Conservation (phyloP, 2,113 vertebrate genomes). For the Sinocyclocheilus maitianheensis region DNA sequence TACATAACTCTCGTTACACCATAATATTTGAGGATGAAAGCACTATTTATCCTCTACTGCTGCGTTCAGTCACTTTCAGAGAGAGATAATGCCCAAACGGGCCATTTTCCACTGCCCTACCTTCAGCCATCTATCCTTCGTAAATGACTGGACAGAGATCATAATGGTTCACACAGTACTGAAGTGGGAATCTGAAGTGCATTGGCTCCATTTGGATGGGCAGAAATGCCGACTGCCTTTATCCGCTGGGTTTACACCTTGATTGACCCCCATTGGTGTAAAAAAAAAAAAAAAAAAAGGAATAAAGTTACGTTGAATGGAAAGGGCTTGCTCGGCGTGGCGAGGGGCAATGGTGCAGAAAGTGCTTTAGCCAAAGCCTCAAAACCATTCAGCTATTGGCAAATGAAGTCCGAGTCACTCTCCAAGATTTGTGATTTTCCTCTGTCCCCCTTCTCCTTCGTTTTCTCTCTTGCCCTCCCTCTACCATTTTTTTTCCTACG, state of each 20-base stretch:
- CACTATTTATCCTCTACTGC: not conserved
- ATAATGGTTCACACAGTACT: constrained; percentile 20
- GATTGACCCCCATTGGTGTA: constrained; percentile 51
- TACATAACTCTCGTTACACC: not conserved
- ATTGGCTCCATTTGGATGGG: constrained; percentile 5
- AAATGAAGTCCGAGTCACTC: constrained; percentile 51
- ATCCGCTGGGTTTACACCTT: constrained; percentile 28
- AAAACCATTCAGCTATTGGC: constrained; percentile 48
- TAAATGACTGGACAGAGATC: constrained; percentile 40
- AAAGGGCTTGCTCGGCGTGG: constrained; percentile 50
- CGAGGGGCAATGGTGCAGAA: constrained; percentile 52
- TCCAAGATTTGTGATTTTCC: constrained; percentile 55
- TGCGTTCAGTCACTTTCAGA: not conserved
- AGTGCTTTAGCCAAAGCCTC: constrained; percentile 44
- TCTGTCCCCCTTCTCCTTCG: not conserved
- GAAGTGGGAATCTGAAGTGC: constrained; percentile 35
- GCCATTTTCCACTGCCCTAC: not conserved
- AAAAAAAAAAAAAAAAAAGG: constrained; percentile 25
- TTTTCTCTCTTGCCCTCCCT: not conserved
- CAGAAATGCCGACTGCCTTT: constrained; percentile 30
- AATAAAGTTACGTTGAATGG: constrained; percentile 48
- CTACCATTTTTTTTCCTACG: not conserved
- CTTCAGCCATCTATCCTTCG: constrained; percentile 38
- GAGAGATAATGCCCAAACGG: not conserved
- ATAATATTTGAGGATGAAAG: constrained; percentile 22